phyloP scores from a whole-genome alignment of 37 sponge, comb jelly and placozoan species.

The Corticium candelabrum region DNA sequence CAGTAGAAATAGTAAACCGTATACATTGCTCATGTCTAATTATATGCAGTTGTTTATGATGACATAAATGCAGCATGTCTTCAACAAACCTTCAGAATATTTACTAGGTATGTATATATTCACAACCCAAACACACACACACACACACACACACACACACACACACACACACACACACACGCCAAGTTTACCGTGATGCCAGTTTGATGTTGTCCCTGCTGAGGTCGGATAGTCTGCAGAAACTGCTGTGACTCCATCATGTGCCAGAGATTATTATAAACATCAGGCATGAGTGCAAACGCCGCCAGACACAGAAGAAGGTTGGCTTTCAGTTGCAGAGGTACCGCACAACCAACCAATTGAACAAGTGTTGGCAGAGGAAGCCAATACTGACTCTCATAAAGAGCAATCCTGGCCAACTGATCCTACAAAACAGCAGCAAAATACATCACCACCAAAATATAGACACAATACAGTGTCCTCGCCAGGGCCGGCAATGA shows the following conservation, averaged over 20 bases:
- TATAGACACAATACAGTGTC: not conserved
- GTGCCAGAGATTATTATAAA: conserved; percentile 70
- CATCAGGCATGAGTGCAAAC: conserved; percentile 73
- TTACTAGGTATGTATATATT: no score
- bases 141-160: not conserved
- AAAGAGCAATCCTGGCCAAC: conserved; percentile 66
- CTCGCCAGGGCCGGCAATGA: no score
- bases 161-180: conserved; percentile 10
- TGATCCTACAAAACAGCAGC: conserved; percentile 44
- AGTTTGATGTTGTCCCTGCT: conserved; percentile 11
- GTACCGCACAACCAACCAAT: conserved; percentile 77
- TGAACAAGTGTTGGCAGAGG: conserved; percentile 71
- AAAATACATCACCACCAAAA: not conserved
- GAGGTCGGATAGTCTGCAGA: conserved; percentile 8
- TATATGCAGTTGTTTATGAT: not conserved
- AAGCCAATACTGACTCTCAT: conserved; percentile 68
- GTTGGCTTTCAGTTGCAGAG: conserved; percentile 74
- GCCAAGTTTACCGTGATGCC: conserved; percentile 8
- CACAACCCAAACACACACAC: not conserved
- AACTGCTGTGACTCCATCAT: conserved; percentile 42
- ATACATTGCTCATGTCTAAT: not conserved
- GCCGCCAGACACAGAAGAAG: conserved; percentile 61
- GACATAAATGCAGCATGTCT: not conserved
- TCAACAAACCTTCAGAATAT: not conserved
- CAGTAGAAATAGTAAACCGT: not conserved